Percentiles rank a stretch among this genome's conserved stretches.
These are phyloP conservation scores for Lophochroa leadbeateri DNA, from an alignment of 2,113 vertebrate species.

Conservation along the genomic window DNA sequence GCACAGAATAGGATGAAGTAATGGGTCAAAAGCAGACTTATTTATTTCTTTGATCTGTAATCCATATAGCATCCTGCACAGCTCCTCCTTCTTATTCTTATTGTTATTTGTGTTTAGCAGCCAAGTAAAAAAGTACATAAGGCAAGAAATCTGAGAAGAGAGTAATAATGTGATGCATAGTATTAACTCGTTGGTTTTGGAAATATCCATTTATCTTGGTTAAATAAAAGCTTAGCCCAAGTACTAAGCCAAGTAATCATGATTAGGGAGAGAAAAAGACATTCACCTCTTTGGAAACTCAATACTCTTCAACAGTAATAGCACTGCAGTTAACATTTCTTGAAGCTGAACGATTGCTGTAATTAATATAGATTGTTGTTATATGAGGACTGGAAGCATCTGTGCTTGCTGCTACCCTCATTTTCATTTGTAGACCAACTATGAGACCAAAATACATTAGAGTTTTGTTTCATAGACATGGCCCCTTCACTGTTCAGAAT, in stretches of 20 bases:
- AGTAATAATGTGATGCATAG: not conserved
- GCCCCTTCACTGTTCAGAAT: not conserved
- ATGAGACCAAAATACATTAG: not conserved
- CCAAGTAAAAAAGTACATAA: not conserved
- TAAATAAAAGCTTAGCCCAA: conserved; percentile 23
- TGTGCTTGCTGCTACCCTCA: not conserved
- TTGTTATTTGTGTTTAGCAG: not conserved
- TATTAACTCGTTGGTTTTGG: conserved; percentile 24
- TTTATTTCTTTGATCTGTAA: not conserved
- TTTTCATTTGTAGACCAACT: not conserved
- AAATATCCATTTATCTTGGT: conserved; percentile 42
- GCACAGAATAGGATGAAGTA: not conserved
- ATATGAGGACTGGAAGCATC: not conserved
- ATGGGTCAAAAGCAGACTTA: not conserved
- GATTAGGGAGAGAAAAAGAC: conserved; percentile 50
- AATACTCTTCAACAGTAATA: conserved; percentile 20
- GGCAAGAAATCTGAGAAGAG: conserved; percentile 21
- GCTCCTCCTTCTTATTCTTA: not conserved
- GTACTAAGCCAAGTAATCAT: conserved; percentile 51
- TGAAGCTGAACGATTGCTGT: not conserved
- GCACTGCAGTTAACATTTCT: conserved; percentile 26
- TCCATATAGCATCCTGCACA: not conserved
- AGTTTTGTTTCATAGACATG: not conserved
- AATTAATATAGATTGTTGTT: conserved; percentile 53
- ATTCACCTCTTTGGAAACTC: conserved; percentile 39